A percentile compares a stretch with the other conserved stretches of the same genome.
Conservation (phyloP, 1,140 invertebrate genomes). For the Eupeodes corollae region DNA sequence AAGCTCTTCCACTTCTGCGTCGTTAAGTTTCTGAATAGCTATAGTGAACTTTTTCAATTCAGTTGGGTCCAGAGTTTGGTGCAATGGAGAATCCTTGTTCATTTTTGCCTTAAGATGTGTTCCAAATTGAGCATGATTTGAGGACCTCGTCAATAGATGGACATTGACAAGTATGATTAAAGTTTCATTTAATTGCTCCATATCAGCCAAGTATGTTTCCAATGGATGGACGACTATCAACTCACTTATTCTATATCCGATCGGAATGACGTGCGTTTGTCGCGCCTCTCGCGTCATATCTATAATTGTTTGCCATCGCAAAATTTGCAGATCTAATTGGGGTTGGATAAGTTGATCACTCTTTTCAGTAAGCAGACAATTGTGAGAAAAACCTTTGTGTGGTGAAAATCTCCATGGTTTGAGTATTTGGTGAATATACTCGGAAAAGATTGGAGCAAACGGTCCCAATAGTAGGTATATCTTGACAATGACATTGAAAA, state of each 20-base stretch:
- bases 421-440: constrained; percentile 84
- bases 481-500: constrained; percentile 6
- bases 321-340: constrained; percentile 75
- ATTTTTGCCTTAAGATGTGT: constrained; percentile 80
- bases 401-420: constrained; percentile 30
- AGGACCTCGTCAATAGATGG: constrained; percentile 64
- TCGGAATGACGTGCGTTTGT: constrained; percentile 79
- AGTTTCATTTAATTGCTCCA: constrained; percentile 61
- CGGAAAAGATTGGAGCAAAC: constrained; percentile 90
- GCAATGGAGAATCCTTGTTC: constrained; percentile 51
- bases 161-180: constrained; percentile 81
- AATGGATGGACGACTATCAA: constrained; percentile 84
- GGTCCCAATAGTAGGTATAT: constrained; percentile 81
- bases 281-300: constrained; percentile 80
- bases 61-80: constrained; percentile 72
- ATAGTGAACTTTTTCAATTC: constrained; percentile 74
- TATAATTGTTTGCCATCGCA: constrained; percentile 84
- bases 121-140: constrained; percentile 81
- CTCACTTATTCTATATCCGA: constrained; percentile 90
- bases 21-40: constrained; percentile 64
- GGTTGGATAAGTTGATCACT: constrained; percentile 60
- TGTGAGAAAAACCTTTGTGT: constrained; percentile 56
- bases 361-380: constrained; percentile 67
- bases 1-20: constrained; percentile 64
- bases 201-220: constrained; percentile 57